These are phyloP conservation scores for Oxyteleia sp. DNA, from an alignment of 2,888 invertebrate genomes.

Conservation along the genomic window DNA sequence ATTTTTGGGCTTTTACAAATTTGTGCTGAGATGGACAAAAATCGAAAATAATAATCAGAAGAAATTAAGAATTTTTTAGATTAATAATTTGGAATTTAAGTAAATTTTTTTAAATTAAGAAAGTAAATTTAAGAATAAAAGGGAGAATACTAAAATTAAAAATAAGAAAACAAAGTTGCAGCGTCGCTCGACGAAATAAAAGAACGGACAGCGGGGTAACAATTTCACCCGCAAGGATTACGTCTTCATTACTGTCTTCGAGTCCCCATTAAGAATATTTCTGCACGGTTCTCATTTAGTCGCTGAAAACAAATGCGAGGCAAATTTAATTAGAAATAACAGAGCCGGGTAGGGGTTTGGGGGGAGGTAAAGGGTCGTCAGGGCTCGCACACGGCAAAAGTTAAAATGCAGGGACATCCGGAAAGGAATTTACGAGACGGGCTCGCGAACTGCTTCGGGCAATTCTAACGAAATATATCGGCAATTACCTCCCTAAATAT, in stretches of 20 bases:
- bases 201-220: not conserved
- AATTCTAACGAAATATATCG: slow-evolving; percentile 87
- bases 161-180: slow-evolving; percentile 1
- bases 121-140: too few relatives aligned
- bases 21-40: too few relatives aligned
- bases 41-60: too few relatives aligned
- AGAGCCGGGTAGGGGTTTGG: slow-evolving; percentile 55
- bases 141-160: too few relatives aligned
- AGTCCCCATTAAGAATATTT: slow-evolving; percentile 54
- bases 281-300: slow-evolving; percentile 55
- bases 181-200: slow-evolving; percentile 27
- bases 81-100: too few relatives aligned
- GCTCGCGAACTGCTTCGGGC: slow-evolving; percentile 77
- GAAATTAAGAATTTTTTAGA: too few relatives aligned
- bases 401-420: slow-evolving; percentile 85
- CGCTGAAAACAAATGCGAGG: slow-evolving; percentile 77
- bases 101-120: too few relatives aligned
- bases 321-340: slow-evolving; percentile 85
- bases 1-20: too few relatives aligned
- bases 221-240: slow-evolving; percentile 35
- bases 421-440: slow-evolving; percentile 86
- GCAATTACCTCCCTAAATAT: slow-evolving; percentile 87
- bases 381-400: slow-evolving; percentile 73
- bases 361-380: slow-evolving; percentile 63
- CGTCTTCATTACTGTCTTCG: slow-evolving; percentile 49